phyloP scores from a whole-genome alignment of 2,888 invertebrate species.

The Acleris cristana region DNA sequence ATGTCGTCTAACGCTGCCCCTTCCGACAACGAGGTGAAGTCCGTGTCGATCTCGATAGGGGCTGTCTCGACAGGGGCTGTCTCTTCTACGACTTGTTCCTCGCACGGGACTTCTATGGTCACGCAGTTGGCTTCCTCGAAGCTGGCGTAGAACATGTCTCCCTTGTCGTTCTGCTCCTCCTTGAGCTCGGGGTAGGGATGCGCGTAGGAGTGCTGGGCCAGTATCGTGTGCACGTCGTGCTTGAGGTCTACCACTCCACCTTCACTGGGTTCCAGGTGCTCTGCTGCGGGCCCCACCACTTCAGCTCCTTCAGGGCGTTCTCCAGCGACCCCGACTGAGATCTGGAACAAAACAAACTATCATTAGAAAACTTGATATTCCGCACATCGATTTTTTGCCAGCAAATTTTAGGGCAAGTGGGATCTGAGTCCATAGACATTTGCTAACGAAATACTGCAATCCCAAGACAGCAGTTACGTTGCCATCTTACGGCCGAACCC shows the following conservation, averaged over 20 bases:
- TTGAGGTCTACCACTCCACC: conserved; percentile 77
- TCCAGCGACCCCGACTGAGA: conserved; percentile 67
- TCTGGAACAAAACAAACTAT: conserved; percentile 54
- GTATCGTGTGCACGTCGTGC: conserved; percentile 76
- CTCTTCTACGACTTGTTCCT: conserved; percentile 77
- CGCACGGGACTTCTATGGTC: conserved; percentile 88
- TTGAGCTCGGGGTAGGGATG: conserved; percentile 70
- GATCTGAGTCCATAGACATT: too few relatives aligned
- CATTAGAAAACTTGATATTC: neutral
- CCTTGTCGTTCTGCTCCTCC: conserved; percentile 69
- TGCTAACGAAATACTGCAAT: too few relatives aligned
- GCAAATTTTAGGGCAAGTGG: neutral
- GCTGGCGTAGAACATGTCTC: conserved; percentile 88
- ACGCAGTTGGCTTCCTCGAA: conserved; percentile 89
- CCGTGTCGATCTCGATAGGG: conserved; percentile 57
- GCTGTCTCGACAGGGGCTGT: conserved; percentile 54
- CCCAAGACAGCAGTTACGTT: too few relatives aligned
- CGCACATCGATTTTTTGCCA: neutral
- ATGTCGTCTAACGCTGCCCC: conserved; percentile 69
- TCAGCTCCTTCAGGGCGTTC: conserved; percentile 82
- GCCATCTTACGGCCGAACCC: too few relatives aligned
- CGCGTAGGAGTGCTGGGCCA: conserved; percentile 80
- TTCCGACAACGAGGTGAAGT: conserved; percentile 57
- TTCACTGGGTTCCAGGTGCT: conserved; percentile 92
- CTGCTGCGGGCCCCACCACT: conserved; percentile 95